Base-by-base conservation (phyloP, 2,113 vertebrate species). In the Oostethus manadensis region DNA sequence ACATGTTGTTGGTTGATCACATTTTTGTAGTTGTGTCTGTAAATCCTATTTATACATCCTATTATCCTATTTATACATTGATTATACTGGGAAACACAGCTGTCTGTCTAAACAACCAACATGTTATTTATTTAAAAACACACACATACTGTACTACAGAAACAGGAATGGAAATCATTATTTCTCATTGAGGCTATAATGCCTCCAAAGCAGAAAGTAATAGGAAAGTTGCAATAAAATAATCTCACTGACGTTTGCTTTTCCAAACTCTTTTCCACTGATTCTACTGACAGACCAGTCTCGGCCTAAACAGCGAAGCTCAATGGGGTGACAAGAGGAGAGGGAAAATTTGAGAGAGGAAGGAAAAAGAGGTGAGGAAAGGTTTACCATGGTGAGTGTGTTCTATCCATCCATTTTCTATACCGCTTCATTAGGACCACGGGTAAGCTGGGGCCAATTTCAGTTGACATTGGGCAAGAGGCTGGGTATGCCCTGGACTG, bases 161-260 rank as follows among this genome's bases (percentile, higher is more conserved):
- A 75, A 82, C 79, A 79, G 73, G 81, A 85, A 87, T 85, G 86
- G 84, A 86, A 84, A 84, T 84, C 66, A 85, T 80, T 84, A 83
- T 74, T 80, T 83, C 73, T 85, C 69, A 44, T 66, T 66, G 51
- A 79, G 69, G 71, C 71, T 77, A 76, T 76, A 79, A 79, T 75
- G 72, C 77, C 51, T 83, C 71, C 73, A 85, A 83, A 85, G 80
- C 79, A 87, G 66, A 73, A 70, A 69, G 76, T 81, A 86, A 83
- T 75, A 73, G 70, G 77, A 76, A 79, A 55, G 76, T 71, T 84
- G 80, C 83, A 82, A 84, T 85, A 79, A 73, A 84, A 84, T 87
- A 59, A 86, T 84, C 80, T 79, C 68, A 71, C 73, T 77, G 79
- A 83, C 80, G 80, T 76, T 83, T 83, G 71, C 68, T 71, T 84